phyloP scores from a whole-genome alignment of 2,888 invertebrate species.

The Pharmacophagus antenor region DNA sequence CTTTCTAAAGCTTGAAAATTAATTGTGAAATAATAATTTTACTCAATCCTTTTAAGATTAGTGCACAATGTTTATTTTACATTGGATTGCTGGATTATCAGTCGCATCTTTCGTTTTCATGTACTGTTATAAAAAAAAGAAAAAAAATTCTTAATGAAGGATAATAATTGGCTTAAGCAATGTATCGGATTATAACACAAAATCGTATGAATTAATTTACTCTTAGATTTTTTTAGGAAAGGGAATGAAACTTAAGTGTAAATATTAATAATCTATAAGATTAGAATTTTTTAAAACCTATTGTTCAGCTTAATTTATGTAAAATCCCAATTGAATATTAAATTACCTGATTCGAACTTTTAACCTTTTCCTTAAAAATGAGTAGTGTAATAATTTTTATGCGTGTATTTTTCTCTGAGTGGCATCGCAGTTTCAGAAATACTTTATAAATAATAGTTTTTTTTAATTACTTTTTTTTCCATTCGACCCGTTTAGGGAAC shows the following conservation, averaged over 20 bases:
- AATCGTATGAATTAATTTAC: background rate
- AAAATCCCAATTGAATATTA: no score
- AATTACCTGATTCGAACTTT: no score
- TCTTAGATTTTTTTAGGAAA: background rate
- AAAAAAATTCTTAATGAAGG: constrained; percentile 2
- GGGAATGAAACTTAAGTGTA: background rate
- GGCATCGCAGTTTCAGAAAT: no score
- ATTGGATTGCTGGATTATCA: constrained; percentile 48
- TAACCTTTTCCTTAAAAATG: no score
- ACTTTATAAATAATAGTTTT: no score
- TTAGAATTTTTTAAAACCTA: background rate
- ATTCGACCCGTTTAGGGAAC: no score
- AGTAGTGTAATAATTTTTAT: no score
- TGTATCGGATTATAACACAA: background rate
- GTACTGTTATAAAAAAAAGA: constrained; percentile 34
- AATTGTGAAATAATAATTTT: background rate
- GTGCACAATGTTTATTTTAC: constrained; percentile 51
- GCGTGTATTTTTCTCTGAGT: no score
- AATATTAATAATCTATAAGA: no score
- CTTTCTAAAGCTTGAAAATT: background rate
- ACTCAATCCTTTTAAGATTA: background rate
- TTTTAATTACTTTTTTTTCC: no score
- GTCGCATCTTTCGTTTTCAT: constrained; percentile 40
- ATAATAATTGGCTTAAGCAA: background rate
- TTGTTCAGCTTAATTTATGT: no score